Evolutionary conservation across 1,140 invertebrate genomes (phyloP).

Genomic region (Akabosia matsudoensis): DNA sequence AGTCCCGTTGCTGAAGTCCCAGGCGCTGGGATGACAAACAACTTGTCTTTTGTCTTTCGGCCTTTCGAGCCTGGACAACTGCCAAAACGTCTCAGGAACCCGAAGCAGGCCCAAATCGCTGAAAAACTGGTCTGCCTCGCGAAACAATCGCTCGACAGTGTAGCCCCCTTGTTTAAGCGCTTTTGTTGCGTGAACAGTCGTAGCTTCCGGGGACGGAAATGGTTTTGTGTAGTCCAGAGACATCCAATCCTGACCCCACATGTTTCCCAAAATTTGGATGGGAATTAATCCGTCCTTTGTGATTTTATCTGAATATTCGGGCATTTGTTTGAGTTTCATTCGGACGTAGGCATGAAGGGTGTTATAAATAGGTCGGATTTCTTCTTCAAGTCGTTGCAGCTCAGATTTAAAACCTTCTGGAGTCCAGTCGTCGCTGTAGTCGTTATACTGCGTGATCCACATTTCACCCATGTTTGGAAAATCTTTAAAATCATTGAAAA

Average conservation of each 20-base stretch:
- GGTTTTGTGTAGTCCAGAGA: slow-evolving; percentile 54
- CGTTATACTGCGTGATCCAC: background rate
- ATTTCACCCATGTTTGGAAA: background rate
- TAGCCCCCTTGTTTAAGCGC: slow-evolving; percentile 60
- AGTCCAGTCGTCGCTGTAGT: slow-evolving; percentile 10
- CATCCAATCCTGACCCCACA: slow-evolving; percentile 51
- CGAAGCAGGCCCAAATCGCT: slow-evolving; percentile 74
- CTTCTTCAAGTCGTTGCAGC: background rate
- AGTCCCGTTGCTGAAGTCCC: slow-evolving; percentile 55
- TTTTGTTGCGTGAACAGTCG: slow-evolving; percentile 53
- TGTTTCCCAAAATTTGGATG: slow-evolving; percentile 16
- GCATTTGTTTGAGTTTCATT: slow-evolving; percentile 58
- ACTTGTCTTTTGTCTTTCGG: slow-evolving; percentile 69
- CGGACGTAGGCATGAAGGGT: slow-evolving; percentile 65
- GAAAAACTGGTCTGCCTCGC: slow-evolving; percentile 81
- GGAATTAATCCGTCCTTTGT: slow-evolving; percentile 28
- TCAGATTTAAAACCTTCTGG: background rate
- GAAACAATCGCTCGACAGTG: slow-evolving; percentile 71
- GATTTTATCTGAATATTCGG: slow-evolving; percentile 22
- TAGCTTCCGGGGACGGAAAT: slow-evolving; percentile 50
- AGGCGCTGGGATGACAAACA: slow-evolving; percentile 52
- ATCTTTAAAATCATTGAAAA: no score
- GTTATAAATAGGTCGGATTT: slow-evolving; percentile 10
- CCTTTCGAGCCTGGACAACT: slow-evolving; percentile 75
- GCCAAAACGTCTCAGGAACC: slow-evolving; percentile 78